phyloP scores from a whole-genome alignment of 2,888 invertebrate species.

The Gandaritis pyraliata region DNA sequence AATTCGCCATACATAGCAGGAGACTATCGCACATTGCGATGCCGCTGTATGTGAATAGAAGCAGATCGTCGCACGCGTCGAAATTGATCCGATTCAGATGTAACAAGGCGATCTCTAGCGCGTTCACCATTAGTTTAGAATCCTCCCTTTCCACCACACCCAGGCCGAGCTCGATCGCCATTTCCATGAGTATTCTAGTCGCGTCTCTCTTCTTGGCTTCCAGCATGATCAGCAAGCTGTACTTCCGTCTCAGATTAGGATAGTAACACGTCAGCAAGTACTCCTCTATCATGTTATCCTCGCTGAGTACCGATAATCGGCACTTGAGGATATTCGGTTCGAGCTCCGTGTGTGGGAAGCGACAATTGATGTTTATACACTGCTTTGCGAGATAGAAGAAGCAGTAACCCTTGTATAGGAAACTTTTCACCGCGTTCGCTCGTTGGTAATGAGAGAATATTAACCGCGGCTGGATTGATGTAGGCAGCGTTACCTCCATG shows the following conservation, averaged over 20 bases:
- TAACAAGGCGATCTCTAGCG: slow-evolving; percentile 56
- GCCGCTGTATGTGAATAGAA: slow-evolving; percentile 42
- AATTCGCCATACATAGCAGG: slow-evolving; percentile 59
- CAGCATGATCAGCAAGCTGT: slow-evolving; percentile 53
- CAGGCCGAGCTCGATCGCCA: slow-evolving; percentile 56
- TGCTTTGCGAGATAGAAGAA: slow-evolving; percentile 54
- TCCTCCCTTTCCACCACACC: slow-evolving; percentile 45
- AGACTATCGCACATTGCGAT: slow-evolving; percentile 59
- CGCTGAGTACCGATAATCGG: slow-evolving; percentile 42
- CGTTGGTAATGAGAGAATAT: slow-evolving; percentile 21
- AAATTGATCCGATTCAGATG: slow-evolving; percentile 60
- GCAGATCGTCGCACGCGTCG: slow-evolving; percentile 51
- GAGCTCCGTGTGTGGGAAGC: slow-evolving; percentile 51
- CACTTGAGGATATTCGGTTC: slow-evolving; percentile 33
- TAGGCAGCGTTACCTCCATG: neutral
- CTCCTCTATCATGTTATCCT: slow-evolving; percentile 59
- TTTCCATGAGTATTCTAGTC: slow-evolving; percentile 60
- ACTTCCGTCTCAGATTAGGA: slow-evolving; percentile 48
- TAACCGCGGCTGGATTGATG: neutral
- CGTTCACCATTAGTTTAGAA: slow-evolving; percentile 39
- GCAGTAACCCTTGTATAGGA: slow-evolving; percentile 57
- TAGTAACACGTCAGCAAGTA: slow-evolving; percentile 53
- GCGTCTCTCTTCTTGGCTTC: slow-evolving; percentile 58
- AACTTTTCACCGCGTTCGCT: slow-evolving; percentile 39
- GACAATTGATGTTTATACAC: slow-evolving; percentile 57